Percentiles rank a stretch among this genome's conserved stretches.
These are phyloP conservation scores for Lutjanus argentimaculatus DNA, from an alignment of 2,797 vertebrate species.

Conservation along the genomic window DNA sequence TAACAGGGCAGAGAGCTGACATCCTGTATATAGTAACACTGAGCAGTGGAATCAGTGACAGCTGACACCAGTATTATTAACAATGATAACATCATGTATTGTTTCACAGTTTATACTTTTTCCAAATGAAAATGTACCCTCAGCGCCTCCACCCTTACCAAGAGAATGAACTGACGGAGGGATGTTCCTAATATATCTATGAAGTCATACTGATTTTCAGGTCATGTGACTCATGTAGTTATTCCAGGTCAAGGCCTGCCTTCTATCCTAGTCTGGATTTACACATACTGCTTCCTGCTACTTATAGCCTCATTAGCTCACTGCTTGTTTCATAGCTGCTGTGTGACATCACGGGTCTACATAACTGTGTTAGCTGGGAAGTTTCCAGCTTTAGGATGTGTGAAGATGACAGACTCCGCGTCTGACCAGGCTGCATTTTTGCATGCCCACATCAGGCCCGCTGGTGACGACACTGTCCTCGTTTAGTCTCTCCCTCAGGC, in stretches of 20 bases:
- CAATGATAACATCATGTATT: not conserved
- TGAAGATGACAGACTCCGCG: conserved; percentile 42
- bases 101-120: conserved; percentile 29
- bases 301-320: conserved; percentile 55
- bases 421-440: conserved; percentile 44
- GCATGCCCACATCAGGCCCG: conserved; percentile 20
- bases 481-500: conserved; percentile 26
- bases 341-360: conserved; percentile 67
- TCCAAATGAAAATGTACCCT: conserved; percentile 5
- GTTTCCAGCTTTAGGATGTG: conserved; percentile 47
- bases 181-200: conserved; percentile 37
- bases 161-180: not conserved
- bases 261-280: conserved; percentile 24
- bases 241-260: conserved; percentile 53
- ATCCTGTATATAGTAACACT: conserved; percentile 9
- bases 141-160: not conserved
- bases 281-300: conserved; percentile 18
- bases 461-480: conserved; percentile 46
- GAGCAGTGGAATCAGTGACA: not conserved
- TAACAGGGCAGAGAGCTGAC: not conserved
- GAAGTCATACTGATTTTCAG: conserved; percentile 17
- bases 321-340: conserved; percentile 53
- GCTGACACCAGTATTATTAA: conserved; percentile 7
- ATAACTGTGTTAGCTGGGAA: conserved; percentile 48
- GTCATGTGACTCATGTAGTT: conserved; percentile 23